Evolutionary conservation across 2,797 vertebrate genomes (phyloP), one percentile per base, ranked within the genome.

Genomic region (Eidolon dupreanum): DNA sequence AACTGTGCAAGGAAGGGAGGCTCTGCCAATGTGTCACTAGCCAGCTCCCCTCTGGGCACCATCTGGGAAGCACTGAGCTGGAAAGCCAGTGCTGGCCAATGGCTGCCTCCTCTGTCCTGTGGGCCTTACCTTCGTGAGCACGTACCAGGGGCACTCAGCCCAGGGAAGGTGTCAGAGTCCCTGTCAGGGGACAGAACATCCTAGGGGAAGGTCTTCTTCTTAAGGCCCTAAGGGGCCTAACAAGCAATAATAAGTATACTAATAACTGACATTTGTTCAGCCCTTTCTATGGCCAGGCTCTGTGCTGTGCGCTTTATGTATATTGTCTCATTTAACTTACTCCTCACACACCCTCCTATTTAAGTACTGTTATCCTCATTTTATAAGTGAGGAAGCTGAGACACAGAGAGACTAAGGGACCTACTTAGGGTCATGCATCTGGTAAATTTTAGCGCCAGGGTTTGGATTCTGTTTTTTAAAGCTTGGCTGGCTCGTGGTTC

Each of bases 41-140:
- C 98, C 98, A 98, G 97, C 97, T 98, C 97, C 97, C 97, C 96
- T 24, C 92, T 41, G 95, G 93, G 96, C 65, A 71, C 98, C 98
- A 99, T 99, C 98, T 99, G 98, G 98, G 96, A 96, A 49, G 38
- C 38, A 33, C 94, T 92, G 97, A 93, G 66, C 55, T 16, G 26
- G 33, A 77, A 93, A 93, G 31, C 16, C 20, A 3, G 13, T 61
- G 68, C 36, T 0, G 43, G 57, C 94, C 97, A 95, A 92, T 43
- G 75, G 92, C 92, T 4, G 66, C 84, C 63, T 79, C 66, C 28
- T 66, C 84, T 0, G 3, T 79, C 68, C 71, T 28, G n/a, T 0
- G 0, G 43, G 81, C 74, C 92, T 70, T 53, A 13, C 74, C 65
- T 85, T 59, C 86, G 71, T 1, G 79, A 77, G 43, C 51, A 33